Base-by-base conservation (phyloP, 2,888 invertebrate species). In the Philhelius pedissequus region DNA sequence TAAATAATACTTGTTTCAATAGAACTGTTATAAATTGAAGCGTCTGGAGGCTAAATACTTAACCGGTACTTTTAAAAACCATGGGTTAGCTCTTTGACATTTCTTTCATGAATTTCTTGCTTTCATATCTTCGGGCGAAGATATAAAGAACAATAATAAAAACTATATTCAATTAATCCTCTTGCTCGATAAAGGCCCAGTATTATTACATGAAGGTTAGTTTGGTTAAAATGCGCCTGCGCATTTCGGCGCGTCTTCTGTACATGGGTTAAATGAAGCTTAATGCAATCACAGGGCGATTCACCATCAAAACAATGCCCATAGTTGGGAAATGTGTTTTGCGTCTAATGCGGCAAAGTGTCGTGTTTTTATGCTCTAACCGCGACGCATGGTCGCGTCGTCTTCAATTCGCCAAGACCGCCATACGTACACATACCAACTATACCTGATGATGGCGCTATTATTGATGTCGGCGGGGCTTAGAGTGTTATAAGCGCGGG, bases 291-390 rank as follows among this genome's bases (percentile, higher is more conserved):
- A 50, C 3, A 62, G 22, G 79, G 68, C 35, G 78, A 73, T 69
- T 73, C 43, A 58, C 64, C 13, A 45, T 27, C 62, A 66, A 71
- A 84, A 76, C 80, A 80, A 84, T 80, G 80, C 75, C 80, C 80
- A 84, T 38, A 84, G 54, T 76, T 76, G 80, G 80, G 48, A 71
- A 76, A 68, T 68, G 58, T 79, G 60, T 71, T 52, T 74, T 60
- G 50, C 64, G 56, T 69, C 52, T 50, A 71, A 75, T 74, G 77
- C 69, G 50, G 78, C 58, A 69, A 70, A 64, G 50, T 75, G 79
- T 78, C 74, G 69, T 74, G 56, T 79, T 78, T 83, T 78, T 83
- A 15, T 56, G 45, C 25, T 38, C 13, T 45, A 56, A 78, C 69
- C 64, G 15, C 70, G 45, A 76, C 81, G 71, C 68, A 54, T 56